Percentiles rank a stretch among this genome's conserved stretches.
Conservation (phyloP, 1,140 invertebrate species). For the Oncopeltus fasciatus region DNA sequence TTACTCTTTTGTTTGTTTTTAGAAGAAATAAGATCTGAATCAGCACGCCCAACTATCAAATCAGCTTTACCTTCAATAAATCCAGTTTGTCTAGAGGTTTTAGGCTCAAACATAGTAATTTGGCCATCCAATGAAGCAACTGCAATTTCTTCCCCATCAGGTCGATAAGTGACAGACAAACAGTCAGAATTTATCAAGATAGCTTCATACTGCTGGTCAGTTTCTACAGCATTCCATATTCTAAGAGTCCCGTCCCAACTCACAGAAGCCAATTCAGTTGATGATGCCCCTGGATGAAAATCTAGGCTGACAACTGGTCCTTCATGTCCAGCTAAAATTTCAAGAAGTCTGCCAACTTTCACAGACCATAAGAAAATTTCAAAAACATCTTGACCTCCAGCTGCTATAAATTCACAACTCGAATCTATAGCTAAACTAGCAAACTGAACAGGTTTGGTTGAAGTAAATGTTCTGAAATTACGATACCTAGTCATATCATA, state of each 20-base stretch:
- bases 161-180: constrained; percentile 68
- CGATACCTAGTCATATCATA: constrained; percentile 89
- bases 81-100: constrained; percentile 50
- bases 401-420: constrained; percentile 80
- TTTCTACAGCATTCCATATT: constrained; percentile 82
- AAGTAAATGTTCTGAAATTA: constrained; percentile 91
- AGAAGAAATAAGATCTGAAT: constrained; percentile 75
- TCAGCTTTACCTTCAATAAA: constrained; percentile 80
- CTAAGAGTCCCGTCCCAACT: constrained; percentile 90
- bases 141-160: constrained; percentile 80
- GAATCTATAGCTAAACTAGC: constrained; percentile 77
- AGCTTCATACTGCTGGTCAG: constrained; percentile 65
- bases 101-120: constrained; percentile 70
- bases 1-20: constrained; percentile 71
- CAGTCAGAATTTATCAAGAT: constrained; percentile 68
- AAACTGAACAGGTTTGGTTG: constrained; percentile 80
- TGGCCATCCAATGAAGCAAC: constrained; percentile 80
- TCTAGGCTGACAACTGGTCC: constrained; percentile 71
- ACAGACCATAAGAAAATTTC: constrained; percentile 93
- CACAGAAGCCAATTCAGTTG: constrained; percentile 63
- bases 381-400: constrained; percentile 84
- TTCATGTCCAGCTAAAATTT: constrained; percentile 82
- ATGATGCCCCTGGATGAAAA: constrained; percentile 60
- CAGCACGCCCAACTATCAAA: constrained; percentile 63
- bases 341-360: constrained; percentile 75